Base-by-base conservation (phyloP, 2,797 vertebrate genomes). In the Myripristis murdjan region DNA sequence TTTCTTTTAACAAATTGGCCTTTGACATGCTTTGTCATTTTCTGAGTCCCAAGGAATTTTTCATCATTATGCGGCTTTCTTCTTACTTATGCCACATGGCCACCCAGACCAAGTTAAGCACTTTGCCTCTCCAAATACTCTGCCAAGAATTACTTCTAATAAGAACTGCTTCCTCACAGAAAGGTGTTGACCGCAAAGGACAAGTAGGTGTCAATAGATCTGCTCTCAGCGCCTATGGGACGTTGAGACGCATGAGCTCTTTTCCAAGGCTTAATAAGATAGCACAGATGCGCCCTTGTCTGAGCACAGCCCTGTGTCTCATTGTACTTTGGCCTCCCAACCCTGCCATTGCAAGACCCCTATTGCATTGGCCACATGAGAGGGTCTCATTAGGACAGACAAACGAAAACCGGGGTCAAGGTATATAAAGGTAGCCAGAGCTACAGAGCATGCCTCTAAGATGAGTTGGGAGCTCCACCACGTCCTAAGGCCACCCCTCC, bases 341-440 rank as follows among this genome's bases (percentile, higher is more conserved):
- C 89, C 91, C 90, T 75, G 71, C 83, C 91, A 89, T 73, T 83
- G 86, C 91, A 87, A 95, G 96, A 96, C 95, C 93, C 79, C 89
- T 79, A 88, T 87, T 81, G 89, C 92, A 73, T 47, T 70, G 90
- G 88, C 80, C 82, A 89, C 84, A 88, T 90, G 91, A 91, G 90
- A 93, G 93, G 92, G 94, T 95, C 97, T 98, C 97, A 99, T 99
- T 99, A 99, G 94, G 95, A 95, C 95, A 95, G 94, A 94, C 95
- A 95, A 97, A 96, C 89, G 95, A 97, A 98, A 97, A 97, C 90
- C 91, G 95, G 96, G 98, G 97, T 98, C 97, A 98, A 96, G 95
- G 96, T 97, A 96, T 95, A 97, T 97, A 97, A 98, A 98, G 95
- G 96, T 97, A 96, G 95, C 95, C 95, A 86, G 93, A 94, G 91